Base-by-base conservation (phyloP, 2,113 vertebrate genomes). In the Columbina picui region DNA sequence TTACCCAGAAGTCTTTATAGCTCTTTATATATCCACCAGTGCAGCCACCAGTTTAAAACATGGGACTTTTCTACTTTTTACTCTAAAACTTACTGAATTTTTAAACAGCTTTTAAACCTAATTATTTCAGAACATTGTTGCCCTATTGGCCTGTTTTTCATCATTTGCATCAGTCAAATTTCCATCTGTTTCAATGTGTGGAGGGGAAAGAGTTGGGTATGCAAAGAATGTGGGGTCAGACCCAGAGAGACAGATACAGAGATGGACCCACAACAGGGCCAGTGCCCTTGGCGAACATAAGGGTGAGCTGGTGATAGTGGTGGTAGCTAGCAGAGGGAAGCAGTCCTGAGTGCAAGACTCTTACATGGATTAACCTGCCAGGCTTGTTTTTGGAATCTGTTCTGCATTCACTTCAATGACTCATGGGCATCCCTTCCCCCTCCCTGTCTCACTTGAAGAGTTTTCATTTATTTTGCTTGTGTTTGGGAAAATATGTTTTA, bases 1-100 rank as follows among this genome's bases (percentile, higher is more conserved):
- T 97, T 96, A 94, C 92, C 80, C 53, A 91, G 49, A 90, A 84
- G 56, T 11, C 49, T 92, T 84, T 92, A 45, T 19, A 83, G 70
- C n/a, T 79, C 70, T 92, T 90, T 87, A 84, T 87, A 39, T 61
- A 85, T 53, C 63, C n/a, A 80, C 59, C 26, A 55, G 61, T 69
- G 59, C 43, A 90, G 63, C 32, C 60, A 59, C 25, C 14, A 53
- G 18, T 61, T 87, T 89, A 79, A 95, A 90, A 92, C 16, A 14
- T 10, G 38, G 30, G 13, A 41, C 71, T 92, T 94, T 89, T 92
- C 60, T 68, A 4, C 38, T 90, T 75, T 90, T 13, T 74, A 43
- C 14, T 80, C 21, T 57, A 67, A 84, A 57, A 75, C 22, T 32
- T 56, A 38, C 26, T 53, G 17, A 95, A 39, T 88, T 88, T 84